Evolutionary conservation across 2,113 vertebrate genomes (phyloP).

Genomic region (Ciconia maguari): DNA sequence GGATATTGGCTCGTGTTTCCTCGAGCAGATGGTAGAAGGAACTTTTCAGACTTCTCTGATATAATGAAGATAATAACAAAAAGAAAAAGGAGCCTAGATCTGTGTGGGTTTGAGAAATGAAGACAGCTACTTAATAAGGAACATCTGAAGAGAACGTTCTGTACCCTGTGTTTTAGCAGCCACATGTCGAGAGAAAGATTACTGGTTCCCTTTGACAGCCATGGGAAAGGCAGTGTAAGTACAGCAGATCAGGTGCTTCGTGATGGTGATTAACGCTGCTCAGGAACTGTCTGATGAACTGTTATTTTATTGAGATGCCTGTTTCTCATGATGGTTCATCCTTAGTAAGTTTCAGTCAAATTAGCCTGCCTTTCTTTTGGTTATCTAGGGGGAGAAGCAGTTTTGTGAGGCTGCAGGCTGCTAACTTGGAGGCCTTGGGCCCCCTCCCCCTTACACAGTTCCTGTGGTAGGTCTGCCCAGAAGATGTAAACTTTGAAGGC

Average conservation of each 20-base stretch:
- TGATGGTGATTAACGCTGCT: neutral
- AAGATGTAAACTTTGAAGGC: neutral
- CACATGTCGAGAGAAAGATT: neutral
- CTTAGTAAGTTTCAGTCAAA: neutral
- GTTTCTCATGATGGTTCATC: neutral
- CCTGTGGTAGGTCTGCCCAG: neutral
- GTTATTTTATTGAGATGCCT: neutral
- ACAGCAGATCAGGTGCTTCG: neutral
- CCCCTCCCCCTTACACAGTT: neutral
- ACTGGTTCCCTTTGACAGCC: neutral
- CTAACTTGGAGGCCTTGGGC: neutral
- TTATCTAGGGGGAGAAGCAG: neutral
- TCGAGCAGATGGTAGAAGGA: neutral
- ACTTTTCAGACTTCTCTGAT: neutral
- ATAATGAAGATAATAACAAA: neutral
- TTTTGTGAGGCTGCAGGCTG: neutral
- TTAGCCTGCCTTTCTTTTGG: neutral
- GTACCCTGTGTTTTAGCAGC: conserved; percentile 12
- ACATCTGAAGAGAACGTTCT: neutral
- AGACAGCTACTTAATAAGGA: neutral
- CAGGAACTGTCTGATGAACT: neutral
- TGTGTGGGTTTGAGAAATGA: conserved; percentile 15
- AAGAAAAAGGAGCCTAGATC: neutral
- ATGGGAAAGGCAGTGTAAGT: neutral
- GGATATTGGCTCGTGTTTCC: neutral